Evolutionary conservation across 53 echinoderm and acorn worm species (phyloP).

Genomic region (Holothuria leucospilota): DNA sequence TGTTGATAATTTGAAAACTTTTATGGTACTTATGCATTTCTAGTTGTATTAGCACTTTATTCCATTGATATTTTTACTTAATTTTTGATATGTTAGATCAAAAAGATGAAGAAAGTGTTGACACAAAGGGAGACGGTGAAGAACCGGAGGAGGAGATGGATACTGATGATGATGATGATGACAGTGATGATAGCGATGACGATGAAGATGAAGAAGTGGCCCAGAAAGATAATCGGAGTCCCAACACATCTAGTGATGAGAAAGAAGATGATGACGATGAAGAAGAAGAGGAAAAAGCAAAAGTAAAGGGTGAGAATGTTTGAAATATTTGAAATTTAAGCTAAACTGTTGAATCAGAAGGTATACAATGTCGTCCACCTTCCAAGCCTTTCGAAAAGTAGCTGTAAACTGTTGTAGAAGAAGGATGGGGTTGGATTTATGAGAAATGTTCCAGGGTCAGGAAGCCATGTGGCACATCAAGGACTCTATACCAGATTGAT

Average conservation of each 20-base stretch:
- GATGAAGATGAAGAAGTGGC: constrained; percentile 33
- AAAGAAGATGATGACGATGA: constrained; percentile 63
- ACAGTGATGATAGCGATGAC: constrained; percentile 17
- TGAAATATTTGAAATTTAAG: too few species aligned
- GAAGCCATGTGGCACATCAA: too few species aligned
- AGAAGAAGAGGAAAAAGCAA: constrained; percentile 31
- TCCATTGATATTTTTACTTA: neutral
- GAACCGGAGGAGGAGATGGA: constrained; percentile 41
- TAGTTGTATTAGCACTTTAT: too few species aligned
- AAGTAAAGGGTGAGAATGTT: constrained; percentile 3
- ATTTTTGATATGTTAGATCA: neutral
- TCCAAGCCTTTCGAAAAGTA: too few species aligned
- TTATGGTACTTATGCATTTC: too few species aligned
- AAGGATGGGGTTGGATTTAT: too few species aligned
- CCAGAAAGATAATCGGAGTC: constrained; percentile 5
- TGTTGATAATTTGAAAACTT: too few species aligned
- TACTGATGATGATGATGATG: constrained; percentile 17
- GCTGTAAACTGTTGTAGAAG: too few species aligned
- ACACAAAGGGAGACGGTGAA: neutral
- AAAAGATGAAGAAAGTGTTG: constrained; percentile 7
- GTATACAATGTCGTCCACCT: too few species aligned
- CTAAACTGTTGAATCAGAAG: too few species aligned
- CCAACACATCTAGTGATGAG: constrained; percentile 44
- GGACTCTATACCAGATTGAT: too few species aligned
- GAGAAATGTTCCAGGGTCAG: too few species aligned